phyloP scores from a whole-genome alignment of 1,140 invertebrate genomes.

The Heliconius himera region DNA sequence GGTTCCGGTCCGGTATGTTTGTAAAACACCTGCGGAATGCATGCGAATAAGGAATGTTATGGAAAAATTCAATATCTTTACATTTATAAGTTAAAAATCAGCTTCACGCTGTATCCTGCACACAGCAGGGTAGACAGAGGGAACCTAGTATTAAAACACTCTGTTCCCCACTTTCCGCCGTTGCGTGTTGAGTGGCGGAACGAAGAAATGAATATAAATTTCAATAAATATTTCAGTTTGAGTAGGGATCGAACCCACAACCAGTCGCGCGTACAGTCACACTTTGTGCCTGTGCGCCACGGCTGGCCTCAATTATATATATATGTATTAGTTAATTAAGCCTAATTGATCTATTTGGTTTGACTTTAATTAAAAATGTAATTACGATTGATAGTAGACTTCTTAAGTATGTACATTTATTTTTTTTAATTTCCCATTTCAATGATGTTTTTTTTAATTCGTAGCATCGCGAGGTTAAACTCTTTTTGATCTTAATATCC shows the following conservation, averaged over 20 bases:
- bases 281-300: no score
- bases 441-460: not conserved
- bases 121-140: no score
- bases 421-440: not conserved
- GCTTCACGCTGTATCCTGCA: no score
- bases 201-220: no score
- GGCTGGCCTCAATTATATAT: no score
- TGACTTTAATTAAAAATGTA: not conserved
- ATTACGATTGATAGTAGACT: not conserved
- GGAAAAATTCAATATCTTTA: not conserved
- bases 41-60: not conserved
- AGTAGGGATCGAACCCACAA: no score
- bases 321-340: conserved; percentile 1
- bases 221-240: no score
- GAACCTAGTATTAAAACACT: no score
- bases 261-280: no score
- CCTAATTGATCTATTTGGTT: not conserved
- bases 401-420: not conserved
- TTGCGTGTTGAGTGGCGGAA: no score
- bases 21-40: not conserved
- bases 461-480: conserved; percentile 55
- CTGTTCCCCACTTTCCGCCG: no score
- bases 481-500: conserved; percentile 68
- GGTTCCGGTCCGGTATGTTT: conserved; percentile 6
- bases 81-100: not conserved